A percentile compares a stretch with the other conserved stretches of the same genome.
Conservation (phyloP, 1,140 invertebrate genomes). For the Heterodera carotae region DNA sequence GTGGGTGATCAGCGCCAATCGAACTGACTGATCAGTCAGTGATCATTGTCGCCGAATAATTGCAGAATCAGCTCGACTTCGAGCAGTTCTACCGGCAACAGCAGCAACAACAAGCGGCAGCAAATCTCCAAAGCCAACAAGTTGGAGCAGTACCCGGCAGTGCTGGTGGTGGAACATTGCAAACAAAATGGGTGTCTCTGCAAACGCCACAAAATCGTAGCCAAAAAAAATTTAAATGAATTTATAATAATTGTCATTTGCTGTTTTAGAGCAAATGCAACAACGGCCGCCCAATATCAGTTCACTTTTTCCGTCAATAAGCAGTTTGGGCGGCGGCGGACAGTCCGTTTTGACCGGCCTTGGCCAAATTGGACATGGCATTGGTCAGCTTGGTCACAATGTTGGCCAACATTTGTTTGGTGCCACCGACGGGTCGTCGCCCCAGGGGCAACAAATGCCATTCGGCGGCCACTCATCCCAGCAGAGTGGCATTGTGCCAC, state of each 20-base stretch:
- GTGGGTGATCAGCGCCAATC: slow-evolving; percentile 20
- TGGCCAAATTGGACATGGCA: background rate
- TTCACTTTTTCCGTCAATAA: background rate
- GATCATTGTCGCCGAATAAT: too few relatives aligned
- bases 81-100: slow-evolving; percentile 47
- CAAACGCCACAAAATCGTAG: slow-evolving; percentile 19
- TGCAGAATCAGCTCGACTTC: slow-evolving; percentile 53
- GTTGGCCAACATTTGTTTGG: slow-evolving; percentile 6
- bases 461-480: background rate
- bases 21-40: too few relatives aligned
- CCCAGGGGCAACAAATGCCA: background rate
- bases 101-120: slow-evolving; percentile 32
- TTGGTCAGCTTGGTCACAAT: background rate
- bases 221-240: background rate
- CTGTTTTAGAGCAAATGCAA: background rate
- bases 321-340: too few relatives aligned
- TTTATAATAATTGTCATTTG: background rate
- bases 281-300: background rate
- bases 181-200: slow-evolving; percentile 49
- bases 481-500: background rate
- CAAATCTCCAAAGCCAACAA: background rate
- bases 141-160: slow-evolving; percentile 15
- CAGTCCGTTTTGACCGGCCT: background rate
- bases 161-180: slow-evolving; percentile 1
- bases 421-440: background rate